phyloP scores from a whole-genome alignment of 2,888 invertebrate species.

The Coelinius sp. region DNA sequence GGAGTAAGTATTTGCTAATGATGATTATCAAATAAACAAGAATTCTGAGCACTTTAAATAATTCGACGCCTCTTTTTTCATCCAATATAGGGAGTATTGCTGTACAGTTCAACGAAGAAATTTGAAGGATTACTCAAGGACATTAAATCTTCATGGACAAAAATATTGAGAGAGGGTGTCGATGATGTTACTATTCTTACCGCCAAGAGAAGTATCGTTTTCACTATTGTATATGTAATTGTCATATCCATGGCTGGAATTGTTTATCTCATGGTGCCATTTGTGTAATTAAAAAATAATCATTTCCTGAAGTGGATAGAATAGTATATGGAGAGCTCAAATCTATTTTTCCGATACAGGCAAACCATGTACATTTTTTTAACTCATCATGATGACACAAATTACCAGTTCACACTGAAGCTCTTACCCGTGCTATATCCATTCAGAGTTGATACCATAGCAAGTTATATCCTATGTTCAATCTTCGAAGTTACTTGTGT shows the following conservation, averaged over 20 bases:
- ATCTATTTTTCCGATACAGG: background rate
- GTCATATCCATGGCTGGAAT: background rate
- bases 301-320: background rate
- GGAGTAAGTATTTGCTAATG: background rate
- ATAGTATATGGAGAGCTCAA: background rate
- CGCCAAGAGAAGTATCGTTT: background rate
- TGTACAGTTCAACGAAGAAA: background rate
- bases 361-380: background rate
- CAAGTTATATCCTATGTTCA: background rate
- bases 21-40: background rate
- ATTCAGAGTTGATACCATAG: background rate
- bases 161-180: background rate
- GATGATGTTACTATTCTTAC: too few relatives aligned
- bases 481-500: background rate
- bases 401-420: background rate
- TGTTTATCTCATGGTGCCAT: background rate
- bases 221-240: background rate
- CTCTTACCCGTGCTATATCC: background rate
- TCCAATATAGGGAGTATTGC: background rate
- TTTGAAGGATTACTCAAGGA: background rate
- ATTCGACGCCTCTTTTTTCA: background rate
- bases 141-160: background rate
- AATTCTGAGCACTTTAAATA: background rate
- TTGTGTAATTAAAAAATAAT: background rate
- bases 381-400: background rate